These are phyloP conservation scores for Hiodon alosoides DNA, from an alignment of 2,113 vertebrate species.

Conservation along the genomic window DNA sequence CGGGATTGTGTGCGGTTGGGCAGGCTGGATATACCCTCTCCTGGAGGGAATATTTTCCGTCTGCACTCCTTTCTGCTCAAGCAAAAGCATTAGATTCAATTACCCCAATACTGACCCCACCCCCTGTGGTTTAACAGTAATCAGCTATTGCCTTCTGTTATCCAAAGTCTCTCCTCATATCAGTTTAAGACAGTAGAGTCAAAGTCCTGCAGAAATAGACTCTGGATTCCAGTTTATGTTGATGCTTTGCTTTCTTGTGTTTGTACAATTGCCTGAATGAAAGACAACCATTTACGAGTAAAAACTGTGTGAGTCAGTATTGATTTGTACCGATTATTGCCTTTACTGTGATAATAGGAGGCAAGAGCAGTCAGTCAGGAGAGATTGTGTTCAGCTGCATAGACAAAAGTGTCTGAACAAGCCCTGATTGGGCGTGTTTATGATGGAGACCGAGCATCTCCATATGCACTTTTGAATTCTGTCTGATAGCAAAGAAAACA, in stretches of 20 bases:
- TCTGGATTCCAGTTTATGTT: no score
- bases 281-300: not conserved
- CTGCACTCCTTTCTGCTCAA: not conserved
- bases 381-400: no score
- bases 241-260: not conserved
- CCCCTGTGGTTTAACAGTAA: conserved; percentile 5
- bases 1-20: no score
- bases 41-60: no score
- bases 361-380: no score
- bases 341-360: not conserved
- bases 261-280: not conserved
- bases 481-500: no score
- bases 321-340: not conserved
- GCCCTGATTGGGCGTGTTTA: no score
- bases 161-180: conserved; percentile 19
- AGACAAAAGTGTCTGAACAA: no score
- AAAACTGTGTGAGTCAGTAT: not conserved
- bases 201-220: conserved; percentile 34
- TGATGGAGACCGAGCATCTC: no score
- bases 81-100: conserved; percentile 16
- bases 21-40: no score
- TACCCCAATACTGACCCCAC: no score
- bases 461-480: no score
- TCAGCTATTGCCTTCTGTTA: not conserved
- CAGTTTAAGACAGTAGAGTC: conserved; percentile 23